Evolutionary conservation across 2,888 invertebrate species (phyloP), one percentile per base, ranked within the genome.

Genomic region (Steinernema hermaphroditum): DNA sequence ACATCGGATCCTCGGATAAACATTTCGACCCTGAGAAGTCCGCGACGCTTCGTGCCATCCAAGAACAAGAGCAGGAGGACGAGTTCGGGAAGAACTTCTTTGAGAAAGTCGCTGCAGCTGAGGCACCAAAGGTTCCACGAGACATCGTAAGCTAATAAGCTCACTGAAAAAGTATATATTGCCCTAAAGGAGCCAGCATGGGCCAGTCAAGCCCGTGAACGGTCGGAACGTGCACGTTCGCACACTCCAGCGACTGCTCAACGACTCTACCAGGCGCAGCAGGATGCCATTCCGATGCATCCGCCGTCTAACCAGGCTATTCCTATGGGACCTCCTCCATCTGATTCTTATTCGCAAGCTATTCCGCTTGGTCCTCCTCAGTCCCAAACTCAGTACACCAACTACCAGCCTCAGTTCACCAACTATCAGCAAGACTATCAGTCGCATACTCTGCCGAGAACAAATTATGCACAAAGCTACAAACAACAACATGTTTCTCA

Each of bases 11-110:
- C 27, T 49, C 70, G n/a, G 44, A 75, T 12, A 69, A 75, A 41
- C 74, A 78, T 14, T 76, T 76, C 27, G 77, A 76, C 74, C 76
- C 76, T 16, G 41, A 43, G 24, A 76, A 77, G 29, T 76, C 76
- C 22, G 77, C 74, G 37, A 70, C 76, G 14, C 32, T 76, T 27
- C 34, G 68, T 24, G 73, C 78, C n/a, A 76, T 76, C 19, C 76
- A 71, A 24, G 76, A 76, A 43, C 74, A 76, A 37, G 76, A 76
- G 1, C 27, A 14, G 12, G 72, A 49, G 8, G 75, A 75, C n/a
- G n/a, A 57, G 1, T 70, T 75, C 27, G 75, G 75, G 4, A 29
- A 70, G 16, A 62, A 76, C 41, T 76, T 76, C 43, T 76, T 77
- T 46, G 70, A 77, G 19, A 76, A 76, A 32, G 71, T 76, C 41